phyloP scores from a whole-genome alignment of 23 tunicate genomes.

The Halocynthia roretzi region DNA sequence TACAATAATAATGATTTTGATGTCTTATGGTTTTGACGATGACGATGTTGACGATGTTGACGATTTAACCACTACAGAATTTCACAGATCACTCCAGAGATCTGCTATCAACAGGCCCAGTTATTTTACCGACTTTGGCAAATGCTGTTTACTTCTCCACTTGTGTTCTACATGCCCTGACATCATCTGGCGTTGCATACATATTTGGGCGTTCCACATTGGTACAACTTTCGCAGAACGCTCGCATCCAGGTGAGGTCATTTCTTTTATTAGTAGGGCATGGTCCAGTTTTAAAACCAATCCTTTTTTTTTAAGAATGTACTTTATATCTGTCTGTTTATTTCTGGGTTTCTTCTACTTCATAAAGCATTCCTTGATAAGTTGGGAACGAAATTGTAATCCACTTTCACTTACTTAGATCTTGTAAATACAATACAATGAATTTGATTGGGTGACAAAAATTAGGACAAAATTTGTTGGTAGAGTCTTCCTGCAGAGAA shows the following conservation, averaged over 20 bases:
- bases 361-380: background rate
- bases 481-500: too few relatives aligned
- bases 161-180: background rate
- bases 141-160: conserved; percentile 12
- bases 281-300: background rate
- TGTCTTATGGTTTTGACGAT: background rate
- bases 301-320: background rate
- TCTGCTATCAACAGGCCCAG: background rate
- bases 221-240: background rate
- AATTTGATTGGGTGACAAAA: too few relatives aligned
- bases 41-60: background rate
- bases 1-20: background rate
- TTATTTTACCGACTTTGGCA: conserved; percentile 6
- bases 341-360: conserved; percentile 9
- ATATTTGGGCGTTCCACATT: background rate
- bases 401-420: too few relatives aligned
- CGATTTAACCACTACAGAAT: background rate
- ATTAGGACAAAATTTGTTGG: too few relatives aligned
- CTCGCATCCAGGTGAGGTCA: conserved; percentile 5
- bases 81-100: background rate
- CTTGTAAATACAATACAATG: too few relatives aligned
- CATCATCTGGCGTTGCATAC: conserved; percentile 3
- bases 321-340: background rate
- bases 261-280: too few relatives aligned
- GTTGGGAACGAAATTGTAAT: background rate